Evolutionary conservation across 92 coral and sea anemone genomes (phyloP).

Genomic region (Parazoanthus darwini): DNA sequence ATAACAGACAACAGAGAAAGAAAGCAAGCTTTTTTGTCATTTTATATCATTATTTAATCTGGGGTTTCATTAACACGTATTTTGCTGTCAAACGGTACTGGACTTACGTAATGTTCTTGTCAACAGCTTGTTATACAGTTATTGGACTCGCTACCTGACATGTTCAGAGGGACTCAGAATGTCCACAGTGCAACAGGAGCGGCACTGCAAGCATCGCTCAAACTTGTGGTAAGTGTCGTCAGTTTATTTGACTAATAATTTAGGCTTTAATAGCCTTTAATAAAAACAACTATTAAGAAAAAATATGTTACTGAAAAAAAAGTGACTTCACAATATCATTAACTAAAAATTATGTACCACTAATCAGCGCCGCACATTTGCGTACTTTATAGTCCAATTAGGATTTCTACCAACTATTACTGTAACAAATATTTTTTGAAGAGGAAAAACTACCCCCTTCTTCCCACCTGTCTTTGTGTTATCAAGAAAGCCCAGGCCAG

Average conservation of each 20-base stretch:
- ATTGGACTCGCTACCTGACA: slow-evolving; percentile 86
- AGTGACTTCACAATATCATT: not conserved
- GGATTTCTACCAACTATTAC: no score
- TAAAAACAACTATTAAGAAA: no score
- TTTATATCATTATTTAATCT: no score
- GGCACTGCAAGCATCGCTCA: slow-evolving; percentile 90
- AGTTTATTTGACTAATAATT: not conserved
- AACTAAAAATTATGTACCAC: not conserved
- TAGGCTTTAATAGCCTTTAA: no score
- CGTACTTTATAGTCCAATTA: not conserved
- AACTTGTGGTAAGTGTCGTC: slow-evolving; percentile 73
- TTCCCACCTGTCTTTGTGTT: no score
- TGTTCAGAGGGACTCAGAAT: slow-evolving; percentile 77
- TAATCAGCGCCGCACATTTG: not conserved
- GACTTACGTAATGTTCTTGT: not conserved
- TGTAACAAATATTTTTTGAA: not conserved
- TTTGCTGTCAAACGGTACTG: no score
- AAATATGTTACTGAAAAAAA: not conserved
- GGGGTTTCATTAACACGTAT: no score
- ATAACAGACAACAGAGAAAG: not conserved
- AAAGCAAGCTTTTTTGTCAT: no score
- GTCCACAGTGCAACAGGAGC: slow-evolving; percentile 99
- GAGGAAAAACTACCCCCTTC: not conserved
- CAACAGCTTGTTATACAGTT: slow-evolving; percentile 86
- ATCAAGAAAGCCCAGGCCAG: no score